Conservation (phyloP, 1,140 invertebrate species). For the Paralvinella palmiformis region DNA sequence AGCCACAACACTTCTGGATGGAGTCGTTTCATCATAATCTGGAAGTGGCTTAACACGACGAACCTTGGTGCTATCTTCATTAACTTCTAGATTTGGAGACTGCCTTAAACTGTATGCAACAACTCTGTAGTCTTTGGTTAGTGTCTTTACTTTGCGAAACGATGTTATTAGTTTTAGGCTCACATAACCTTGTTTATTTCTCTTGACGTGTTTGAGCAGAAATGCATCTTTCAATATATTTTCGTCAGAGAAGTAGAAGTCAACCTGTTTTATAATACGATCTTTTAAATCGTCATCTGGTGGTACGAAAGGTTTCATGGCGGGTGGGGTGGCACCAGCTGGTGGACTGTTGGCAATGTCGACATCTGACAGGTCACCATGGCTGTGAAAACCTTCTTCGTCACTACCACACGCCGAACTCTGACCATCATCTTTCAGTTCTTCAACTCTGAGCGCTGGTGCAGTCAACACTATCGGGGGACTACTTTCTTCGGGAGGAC, state of each 20-base stretch:
- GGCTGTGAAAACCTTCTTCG: constrained; percentile 31
- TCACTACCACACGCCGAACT: constrained; percentile 32
- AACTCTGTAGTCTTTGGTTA: constrained; percentile 87
- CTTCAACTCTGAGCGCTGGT: constrained; percentile 25
- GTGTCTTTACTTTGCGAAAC: constrained; percentile 64
- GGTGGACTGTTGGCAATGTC: constrained; percentile 21
- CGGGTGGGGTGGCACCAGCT: constrained; percentile 5
- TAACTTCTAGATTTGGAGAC: constrained; percentile 80
- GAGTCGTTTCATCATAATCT: constrained; percentile 80
- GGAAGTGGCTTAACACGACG: constrained; percentile 76
- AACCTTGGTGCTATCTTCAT: constrained; percentile 85
- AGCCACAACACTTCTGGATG: constrained; percentile 82
- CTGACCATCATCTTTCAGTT: constrained; percentile 33
- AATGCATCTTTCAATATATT: constrained; percentile 94
- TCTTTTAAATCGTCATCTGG: constrained; percentile 40
- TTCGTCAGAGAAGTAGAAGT: constrained; percentile 88
- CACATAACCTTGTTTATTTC: constrained; percentile 91
- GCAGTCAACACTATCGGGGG: not conserved
- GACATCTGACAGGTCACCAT: constrained; percentile 29
- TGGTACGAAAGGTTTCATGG: constrained; percentile 34
- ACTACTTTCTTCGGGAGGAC: not conserved
- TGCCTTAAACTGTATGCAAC: constrained; percentile 72
- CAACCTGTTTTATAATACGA: constrained; percentile 42
- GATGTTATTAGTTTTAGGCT: constrained; percentile 89
- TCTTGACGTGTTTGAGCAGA: constrained; percentile 83